These are phyloP conservation scores for Meteorus colon DNA, from an alignment of 2,888 invertebrate genomes.

Conservation along the genomic window DNA sequence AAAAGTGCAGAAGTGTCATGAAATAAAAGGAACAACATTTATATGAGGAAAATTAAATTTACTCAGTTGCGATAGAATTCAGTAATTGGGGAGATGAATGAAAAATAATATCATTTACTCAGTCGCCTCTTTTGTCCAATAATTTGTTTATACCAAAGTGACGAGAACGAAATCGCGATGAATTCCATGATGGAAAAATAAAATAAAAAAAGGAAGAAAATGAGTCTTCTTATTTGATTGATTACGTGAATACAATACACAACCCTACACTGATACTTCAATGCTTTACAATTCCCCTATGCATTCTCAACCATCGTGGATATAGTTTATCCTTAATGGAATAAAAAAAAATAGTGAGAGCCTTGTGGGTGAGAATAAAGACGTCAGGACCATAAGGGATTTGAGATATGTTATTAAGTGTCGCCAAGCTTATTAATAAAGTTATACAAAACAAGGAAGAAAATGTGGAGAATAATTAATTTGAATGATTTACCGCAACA, in stretches of 20 bases:
- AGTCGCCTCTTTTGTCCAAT: background rate
- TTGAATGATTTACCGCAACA: background rate
- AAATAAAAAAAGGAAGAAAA: background rate
- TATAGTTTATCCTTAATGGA: background rate
- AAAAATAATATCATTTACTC: background rate
- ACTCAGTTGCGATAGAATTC: background rate
- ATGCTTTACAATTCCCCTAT: background rate
- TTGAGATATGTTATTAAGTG: background rate
- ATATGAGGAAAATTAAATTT: background rate
- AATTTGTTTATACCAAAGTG: background rate
- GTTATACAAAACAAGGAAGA: background rate
- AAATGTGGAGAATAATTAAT: conserved; percentile 1
- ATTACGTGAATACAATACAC: background rate
- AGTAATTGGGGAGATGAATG: background rate
- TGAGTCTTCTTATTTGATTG: background rate
- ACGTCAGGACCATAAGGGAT: background rate
- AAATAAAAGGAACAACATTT: background rate
- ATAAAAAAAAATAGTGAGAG: background rate
- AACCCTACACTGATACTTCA: background rate
- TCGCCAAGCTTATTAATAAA: background rate
- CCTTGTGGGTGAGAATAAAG: background rate
- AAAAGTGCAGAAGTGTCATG: background rate
- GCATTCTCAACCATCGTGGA: background rate
- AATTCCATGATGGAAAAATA: background rate
- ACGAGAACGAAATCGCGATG: background rate